Evolutionary conservation across 2,113 vertebrate genomes (phyloP).

Genomic region (Cnemophilus loriae): DNA sequence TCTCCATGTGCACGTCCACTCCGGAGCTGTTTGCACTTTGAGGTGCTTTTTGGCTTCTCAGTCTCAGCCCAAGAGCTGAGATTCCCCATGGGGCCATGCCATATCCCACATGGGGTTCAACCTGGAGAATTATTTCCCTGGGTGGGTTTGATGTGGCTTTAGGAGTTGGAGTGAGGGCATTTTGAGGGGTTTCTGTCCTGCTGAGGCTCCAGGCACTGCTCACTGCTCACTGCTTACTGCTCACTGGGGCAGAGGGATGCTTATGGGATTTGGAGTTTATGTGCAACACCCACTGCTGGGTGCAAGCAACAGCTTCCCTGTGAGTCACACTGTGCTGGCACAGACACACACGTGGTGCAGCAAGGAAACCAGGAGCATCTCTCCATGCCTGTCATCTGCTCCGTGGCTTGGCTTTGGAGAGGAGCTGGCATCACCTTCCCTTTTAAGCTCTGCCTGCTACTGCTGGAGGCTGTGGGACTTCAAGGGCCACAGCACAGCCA

Average conservation of each 20-base stretch:
- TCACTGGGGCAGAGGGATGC: neutral
- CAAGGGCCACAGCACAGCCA: fast-evolving
- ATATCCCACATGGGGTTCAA: neutral
- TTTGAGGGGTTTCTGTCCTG: neutral
- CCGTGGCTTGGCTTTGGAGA: neutral
- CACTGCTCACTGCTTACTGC: neutral
- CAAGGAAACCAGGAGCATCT: neutral
- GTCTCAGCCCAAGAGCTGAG: neutral
- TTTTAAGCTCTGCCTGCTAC: neutral
- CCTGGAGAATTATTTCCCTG: neutral
- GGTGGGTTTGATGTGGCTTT: neutral
- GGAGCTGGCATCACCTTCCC: neutral
- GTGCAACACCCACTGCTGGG: neutral
- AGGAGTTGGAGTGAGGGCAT: neutral
- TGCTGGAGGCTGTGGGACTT: neutral
- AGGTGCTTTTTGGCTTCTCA: neutral
- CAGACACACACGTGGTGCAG: neutral
- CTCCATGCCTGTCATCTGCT: neutral
- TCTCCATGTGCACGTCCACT: fast-evolving
- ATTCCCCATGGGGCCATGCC: neutral
- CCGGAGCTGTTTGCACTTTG: neutral
- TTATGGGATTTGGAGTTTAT: neutral
- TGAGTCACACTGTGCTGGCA: neutral
- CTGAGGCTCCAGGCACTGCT: neutral
- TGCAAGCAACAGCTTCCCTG: neutral